Base-by-base conservation (phyloP, 2,888 invertebrate species). In the Malthinus seriepunctatus region DNA sequence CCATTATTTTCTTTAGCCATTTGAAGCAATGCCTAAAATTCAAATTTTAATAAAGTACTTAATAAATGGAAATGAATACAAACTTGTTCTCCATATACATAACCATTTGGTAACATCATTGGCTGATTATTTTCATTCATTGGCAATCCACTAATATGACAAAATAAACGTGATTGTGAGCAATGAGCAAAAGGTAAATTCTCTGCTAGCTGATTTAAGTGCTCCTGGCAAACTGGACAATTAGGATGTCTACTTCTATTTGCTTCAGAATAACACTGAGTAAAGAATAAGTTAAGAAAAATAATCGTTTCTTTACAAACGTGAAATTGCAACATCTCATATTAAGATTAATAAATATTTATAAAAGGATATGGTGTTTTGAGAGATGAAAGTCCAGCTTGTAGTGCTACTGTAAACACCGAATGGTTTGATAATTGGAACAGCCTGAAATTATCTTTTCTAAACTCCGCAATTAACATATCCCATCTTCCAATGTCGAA, bases 61-160 rank as follows among this genome's bases (percentile, higher is more conserved):
- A 39, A 55, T 6, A 34, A 58, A 9, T 23, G 23, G n/a, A 51
- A 32, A 9, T 1, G 35, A 15, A 38, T 32, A 38, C 46, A 10
- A 70, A 91, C 92, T 85, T 91, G 87, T 80, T 95, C 93, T 8
- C 95, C 95, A 75, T 96, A 98, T 58, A 99, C 96, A 80, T 95
- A 92, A 54, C 98, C 98, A 81, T 98, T 98, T 62, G 99, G 99
- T 80, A 99, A 84, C 89, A 97, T 95, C 90, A 98, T 93, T 8
- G 97, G 97, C 69, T 94, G 95, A 82, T 98, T 97, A 80, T 98
- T 92, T 77, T 98, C 97, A 81, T 99, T 97, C 71, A 99, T 84
- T 46, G 95, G 91, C 70, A 90, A 84, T 31, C 95, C 93, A 60
- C 93, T 92, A 69, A 97, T 89, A 74, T 87, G 86, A 79, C 98